These are phyloP conservation scores for Arctopsyche grandis DNA, from an alignment of 1,140 invertebrate genomes.

Conservation along the genomic window DNA sequence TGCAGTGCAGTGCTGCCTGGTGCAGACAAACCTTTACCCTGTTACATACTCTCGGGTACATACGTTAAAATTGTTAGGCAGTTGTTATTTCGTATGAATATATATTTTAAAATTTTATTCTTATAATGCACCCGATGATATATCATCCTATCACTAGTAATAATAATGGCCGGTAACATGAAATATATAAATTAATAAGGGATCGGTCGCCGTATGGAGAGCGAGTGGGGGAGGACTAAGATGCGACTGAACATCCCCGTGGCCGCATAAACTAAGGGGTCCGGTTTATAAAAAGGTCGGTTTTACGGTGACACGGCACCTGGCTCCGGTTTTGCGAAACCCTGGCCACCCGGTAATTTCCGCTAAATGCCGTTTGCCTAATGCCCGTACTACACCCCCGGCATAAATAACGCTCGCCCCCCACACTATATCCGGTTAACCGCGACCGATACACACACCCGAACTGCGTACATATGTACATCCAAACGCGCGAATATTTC, in stretches of 20 bases:
- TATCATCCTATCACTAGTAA: no score
- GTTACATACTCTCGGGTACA: no score
- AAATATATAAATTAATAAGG: no score
- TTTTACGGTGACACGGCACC: background rate
- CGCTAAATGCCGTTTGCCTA: constrained; percentile 18
- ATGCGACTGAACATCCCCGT: background rate
- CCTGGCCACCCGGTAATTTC: constrained; percentile 14
- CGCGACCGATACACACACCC: background rate
- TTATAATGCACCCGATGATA: no score
- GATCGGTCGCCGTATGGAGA: no score
- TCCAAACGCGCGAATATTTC: background rate
- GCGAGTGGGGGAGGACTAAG: no score
- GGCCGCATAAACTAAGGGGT: background rate
- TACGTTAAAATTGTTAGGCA: no score
- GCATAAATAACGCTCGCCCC: background rate
- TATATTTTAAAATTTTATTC: no score
- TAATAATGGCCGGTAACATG: no score
- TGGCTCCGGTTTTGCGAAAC: background rate
- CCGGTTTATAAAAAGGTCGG: background rate
- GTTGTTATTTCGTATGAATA: no score
- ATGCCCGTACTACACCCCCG: background rate
- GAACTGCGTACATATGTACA: background rate
- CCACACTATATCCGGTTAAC: constrained; percentile 7
- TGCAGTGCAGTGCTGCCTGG: no score
- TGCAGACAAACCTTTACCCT: no score